Base-by-base conservation (phyloP, 92 coral and sea anemone genomes). In the Actinostola sp. region DNA sequence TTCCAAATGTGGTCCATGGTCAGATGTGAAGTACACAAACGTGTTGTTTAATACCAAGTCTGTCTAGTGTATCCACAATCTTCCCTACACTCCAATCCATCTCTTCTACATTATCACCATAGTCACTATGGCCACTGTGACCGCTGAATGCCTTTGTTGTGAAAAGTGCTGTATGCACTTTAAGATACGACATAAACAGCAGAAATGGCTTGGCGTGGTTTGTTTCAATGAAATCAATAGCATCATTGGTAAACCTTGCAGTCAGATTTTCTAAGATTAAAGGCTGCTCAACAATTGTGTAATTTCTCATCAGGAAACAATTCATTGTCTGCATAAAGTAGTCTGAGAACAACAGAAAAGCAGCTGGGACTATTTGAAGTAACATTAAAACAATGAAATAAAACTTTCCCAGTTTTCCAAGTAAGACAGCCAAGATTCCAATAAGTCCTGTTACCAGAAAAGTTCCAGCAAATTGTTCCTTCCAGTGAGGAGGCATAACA, bases 41-140 rank as follows among this genome's bases (percentile, higher is more conserved):
- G 97, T 92, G 53, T 89, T 76, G 15, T 89, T 80, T 89, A 36
- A 92, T 65, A 29, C 85, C 88, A 39, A 89, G 81, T 15, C 54
- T 35, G 49, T 88, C 84, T 31, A 92, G 53, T 0, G 84, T 75
- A 30, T 68, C 70, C 86, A 89, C 69, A 10, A 92, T 86, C 87
- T 92, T 81, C 10, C 97, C 97, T 8, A 92, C 96, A 55, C 92
- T 87, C 97, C 97, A 92, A 54, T 92, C 97, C 97, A 92, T 86
- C 75, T 93, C 98, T 72, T 93, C 96, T 41, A 93, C 98, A 73
- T 90, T 90, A 66, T 89, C 98, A 33, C 96, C 97, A 84, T 86
- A 92, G 72, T 73, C 66, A 78, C 97, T 84, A 66, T 92, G 97
- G 0, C 69, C 77, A 71, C 97, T 92, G 77, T 92, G 97, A 44